A percentile compares a stretch with the other conserved stretches of the same genome.
Evolutionary conservation across 2,797 vertebrate species (phyloP).

Genomic region (Phyllotis vaccarum): DNA sequence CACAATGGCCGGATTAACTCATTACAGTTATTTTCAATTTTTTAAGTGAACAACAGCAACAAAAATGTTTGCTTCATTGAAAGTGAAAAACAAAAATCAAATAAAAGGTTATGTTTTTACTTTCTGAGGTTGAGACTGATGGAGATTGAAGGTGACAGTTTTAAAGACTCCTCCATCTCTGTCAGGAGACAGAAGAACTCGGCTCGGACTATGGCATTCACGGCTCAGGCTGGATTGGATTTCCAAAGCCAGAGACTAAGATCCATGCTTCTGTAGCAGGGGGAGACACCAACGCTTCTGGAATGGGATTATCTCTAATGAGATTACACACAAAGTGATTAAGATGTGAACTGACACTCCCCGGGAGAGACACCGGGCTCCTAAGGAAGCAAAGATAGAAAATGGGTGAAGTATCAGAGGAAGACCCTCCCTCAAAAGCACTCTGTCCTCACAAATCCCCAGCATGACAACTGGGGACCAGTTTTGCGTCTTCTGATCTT

Average conservation of each 20-base stretch:
- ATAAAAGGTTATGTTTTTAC: conserved; percentile 57
- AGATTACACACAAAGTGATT: conserved; percentile 90
- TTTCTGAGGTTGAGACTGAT: conserved; percentile 45
- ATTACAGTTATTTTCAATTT: conserved; percentile 62
- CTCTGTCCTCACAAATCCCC: neutral
- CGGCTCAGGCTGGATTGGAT: conserved; percentile 77
- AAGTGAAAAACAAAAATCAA: conserved; percentile 22
- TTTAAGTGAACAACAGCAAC: conserved; percentile 22
- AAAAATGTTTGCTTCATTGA: conserved; percentile 54
- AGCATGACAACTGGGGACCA: neutral
- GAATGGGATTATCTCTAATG: conserved; percentile 91
- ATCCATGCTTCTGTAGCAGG: conserved; percentile 84
- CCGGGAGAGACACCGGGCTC: conserved; percentile 79
- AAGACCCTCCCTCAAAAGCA: neutral
- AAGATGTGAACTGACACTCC: conserved; percentile 89
- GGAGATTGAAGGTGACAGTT: conserved; percentile 49
- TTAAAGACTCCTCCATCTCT: conserved; percentile 59
- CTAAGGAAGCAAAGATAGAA: conserved; percentile 40
- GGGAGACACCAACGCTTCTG: conserved; percentile 87
- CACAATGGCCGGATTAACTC: conserved; percentile 61
- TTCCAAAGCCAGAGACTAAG: conserved; percentile 83
- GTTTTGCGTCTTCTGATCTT: neutral
- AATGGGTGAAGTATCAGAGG: neutral
- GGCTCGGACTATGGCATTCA: conserved; percentile 68
- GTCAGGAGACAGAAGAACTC: conserved; percentile 72